A percentile compares a stretch with the other conserved stretches of the same genome.
Conservation (phyloP, 2,888 invertebrate genomes). For the Drosophila meridionalis region DNA sequence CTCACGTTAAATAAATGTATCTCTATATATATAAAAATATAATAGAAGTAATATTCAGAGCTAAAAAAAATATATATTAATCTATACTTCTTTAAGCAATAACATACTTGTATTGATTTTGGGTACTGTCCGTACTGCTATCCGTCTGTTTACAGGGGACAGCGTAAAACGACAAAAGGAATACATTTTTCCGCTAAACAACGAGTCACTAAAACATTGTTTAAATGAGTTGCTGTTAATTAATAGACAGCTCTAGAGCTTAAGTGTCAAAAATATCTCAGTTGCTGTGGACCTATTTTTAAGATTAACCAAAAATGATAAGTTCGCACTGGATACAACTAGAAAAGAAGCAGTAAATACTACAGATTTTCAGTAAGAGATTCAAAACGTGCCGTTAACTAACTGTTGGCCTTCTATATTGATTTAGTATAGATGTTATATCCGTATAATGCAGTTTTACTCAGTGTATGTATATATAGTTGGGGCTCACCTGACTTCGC, state of each 20-base stretch:
- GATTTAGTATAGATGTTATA: not conserved
- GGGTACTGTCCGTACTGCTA: too few species aligned
- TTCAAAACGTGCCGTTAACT: not conserved
- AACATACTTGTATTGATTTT: too few species aligned
- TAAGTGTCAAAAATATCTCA: not conserved
- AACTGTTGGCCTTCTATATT: not conserved
- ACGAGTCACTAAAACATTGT: not conserved
- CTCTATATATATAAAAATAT: too few species aligned
- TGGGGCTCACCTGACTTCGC: slow-evolving; percentile 87
- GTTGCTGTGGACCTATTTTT: too few species aligned
- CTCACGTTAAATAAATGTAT: too few species aligned
- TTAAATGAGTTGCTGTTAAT: not conserved
- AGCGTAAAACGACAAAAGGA: too few species aligned
- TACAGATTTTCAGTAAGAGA: not conserved
- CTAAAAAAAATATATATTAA: too few species aligned
- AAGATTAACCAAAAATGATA: too few species aligned
- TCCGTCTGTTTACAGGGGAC: too few species aligned
- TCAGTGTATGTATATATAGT: not conserved
- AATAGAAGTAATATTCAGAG: too few species aligned
- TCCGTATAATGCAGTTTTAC: not conserved
- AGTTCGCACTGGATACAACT: not conserved
- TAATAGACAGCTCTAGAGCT: not conserved
- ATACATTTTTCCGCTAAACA: too few species aligned
- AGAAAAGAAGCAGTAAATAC: not conserved
- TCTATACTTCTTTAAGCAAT: too few species aligned